Evolutionary conservation across 2,888 invertebrate species (phyloP), one percentile per base, ranked within the genome.

Genomic region (Caenorhabditis wallacei): DNA sequence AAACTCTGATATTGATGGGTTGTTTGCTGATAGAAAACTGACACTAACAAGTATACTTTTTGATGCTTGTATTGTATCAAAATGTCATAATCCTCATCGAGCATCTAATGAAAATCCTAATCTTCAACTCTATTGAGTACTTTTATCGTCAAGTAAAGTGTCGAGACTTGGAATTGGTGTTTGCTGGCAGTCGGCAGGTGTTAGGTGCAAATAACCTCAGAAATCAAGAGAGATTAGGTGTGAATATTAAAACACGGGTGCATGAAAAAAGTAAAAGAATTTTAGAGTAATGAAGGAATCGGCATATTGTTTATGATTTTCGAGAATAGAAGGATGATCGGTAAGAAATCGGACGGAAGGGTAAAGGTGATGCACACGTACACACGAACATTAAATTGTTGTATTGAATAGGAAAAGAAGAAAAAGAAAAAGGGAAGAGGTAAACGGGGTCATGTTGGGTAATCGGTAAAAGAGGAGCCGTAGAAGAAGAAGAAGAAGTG

Each of bases 381-480:
- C 46, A 64, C 64, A 51, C 64, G 64, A 26, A 26, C 69, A 56
- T 57, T 57, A 56, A 69, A 70, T 48, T 48, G 48, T 48, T 57
- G 53, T 48, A 48, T 57, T 69, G 46, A 46, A 69, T 69, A 24
- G 68, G 37, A 54, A 54, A 35, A 53, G 54, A 18, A 26, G 56
- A 69, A n/a, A n/a, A n/a, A 30, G 30, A 56, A 43, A 46, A 26
- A 30, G 35, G 37, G 22, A n/a, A n/a, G 43, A 61, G 59, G 40
- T 10, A 61, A 61, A 56, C 59, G 72, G 72, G 72, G 72, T 72
- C 72, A 72, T 72, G 72, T 72, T 72, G 53, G 72, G 72, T 46
- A 69, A 54, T 57, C 69, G 69, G 69, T 54, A 69, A 57, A 54
- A 56, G 56, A 68, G 37, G 69, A 69, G 64, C 61, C 46, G 53